Evolutionary conservation across 2,113 vertebrate genomes (phyloP).

Genomic region (Urocolius indicus): DNA sequence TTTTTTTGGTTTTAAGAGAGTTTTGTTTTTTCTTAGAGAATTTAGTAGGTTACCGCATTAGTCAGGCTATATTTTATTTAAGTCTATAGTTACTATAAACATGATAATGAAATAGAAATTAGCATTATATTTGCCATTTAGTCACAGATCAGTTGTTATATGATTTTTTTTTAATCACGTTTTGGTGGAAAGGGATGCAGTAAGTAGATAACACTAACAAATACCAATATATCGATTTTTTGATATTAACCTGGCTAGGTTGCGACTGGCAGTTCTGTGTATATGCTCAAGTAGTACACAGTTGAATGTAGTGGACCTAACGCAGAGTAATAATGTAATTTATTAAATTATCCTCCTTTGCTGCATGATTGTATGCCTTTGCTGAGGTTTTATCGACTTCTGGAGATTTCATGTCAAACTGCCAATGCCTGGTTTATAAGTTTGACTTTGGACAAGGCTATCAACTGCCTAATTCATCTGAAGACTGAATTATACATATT

Average conservation of each 20-base stretch:
- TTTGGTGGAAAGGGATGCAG: background rate
- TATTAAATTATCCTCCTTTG: background rate
- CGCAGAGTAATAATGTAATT: background rate
- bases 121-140: background rate
- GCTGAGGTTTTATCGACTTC: background rate
- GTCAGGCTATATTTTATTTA: background rate
- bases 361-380: background rate
- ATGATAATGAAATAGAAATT: background rate
- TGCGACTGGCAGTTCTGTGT: background rate
- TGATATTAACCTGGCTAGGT: background rate
- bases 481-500: background rate
- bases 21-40: background rate
- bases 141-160: background rate
- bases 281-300: background rate
- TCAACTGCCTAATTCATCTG: background rate
- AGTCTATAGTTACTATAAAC: background rate
- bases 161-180: background rate
- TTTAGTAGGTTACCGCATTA: background rate
- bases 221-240: background rate
- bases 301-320: background rate
- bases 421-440: background rate
- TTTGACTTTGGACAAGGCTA: background rate
- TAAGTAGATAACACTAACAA: background rate
- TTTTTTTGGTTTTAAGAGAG: background rate
- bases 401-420: background rate